Evolutionary conservation across 2,113 vertebrate species (phyloP), one percentile per base, ranked within the genome.

Genomic region (Syngnathoides biaculeatus): DNA sequence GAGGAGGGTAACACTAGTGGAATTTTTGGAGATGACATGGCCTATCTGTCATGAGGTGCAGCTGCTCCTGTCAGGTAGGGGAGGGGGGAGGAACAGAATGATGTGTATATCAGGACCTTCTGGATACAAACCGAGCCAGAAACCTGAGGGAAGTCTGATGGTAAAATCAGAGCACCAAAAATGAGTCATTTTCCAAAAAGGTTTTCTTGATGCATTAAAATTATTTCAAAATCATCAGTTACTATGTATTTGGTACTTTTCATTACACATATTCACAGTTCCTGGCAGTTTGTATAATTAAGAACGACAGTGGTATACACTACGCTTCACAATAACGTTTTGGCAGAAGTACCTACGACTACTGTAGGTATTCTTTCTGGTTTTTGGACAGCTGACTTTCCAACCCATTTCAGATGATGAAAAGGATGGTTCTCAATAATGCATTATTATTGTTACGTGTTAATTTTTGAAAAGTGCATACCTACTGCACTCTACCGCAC

Each of bases 51-150:
- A 88, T 73, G 81, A 83, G 72, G 68, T 72, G 81, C 91, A 91
- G 89, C 89, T 92, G 91, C 81, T 89, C 73, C 81, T 89, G 90
- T 92, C 91, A 84, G 86, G 87, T 89, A 86, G 53, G 39, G 71
- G 61, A 42, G 65, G 30, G 24, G 22, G 67, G 24, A 26, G 12
- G 47, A 38, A 50, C 17, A n/a, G 11, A 27, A 70, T 64, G 68
- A 75, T 85, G 77, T 61, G 71, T 87, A 85, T 89, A 89, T 89
- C 86, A 84, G 68, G 50, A 56, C 40, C 57, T 45, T 30, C 72
- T 73, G 72, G 71, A 69, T 43, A 62, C 59, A 72, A 81, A 79
- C 70, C 82, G 62, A 47, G 26, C 66, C 78, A 72, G 68, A 80
- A 63, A 80, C 61, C 68, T 71, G 38, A 76, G 65, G 56, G 12